Base-by-base conservation (phyloP, 2,113 vertebrate genomes). In the Periophthalmus modestus region DNA sequence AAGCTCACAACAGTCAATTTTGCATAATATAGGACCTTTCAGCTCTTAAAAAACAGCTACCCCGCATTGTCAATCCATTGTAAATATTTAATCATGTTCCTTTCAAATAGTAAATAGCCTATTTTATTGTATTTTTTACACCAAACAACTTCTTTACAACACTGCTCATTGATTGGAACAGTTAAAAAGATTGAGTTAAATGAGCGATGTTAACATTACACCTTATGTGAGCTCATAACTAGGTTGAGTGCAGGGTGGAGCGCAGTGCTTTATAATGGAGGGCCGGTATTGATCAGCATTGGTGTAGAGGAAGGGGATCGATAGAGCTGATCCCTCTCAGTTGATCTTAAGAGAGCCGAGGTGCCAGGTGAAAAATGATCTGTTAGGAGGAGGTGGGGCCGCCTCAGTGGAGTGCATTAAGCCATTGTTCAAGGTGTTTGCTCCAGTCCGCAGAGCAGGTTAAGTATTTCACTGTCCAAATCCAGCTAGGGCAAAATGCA, bases 321-420 rank as follows among this genome's bases (percentile, higher is more conserved):
- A 91, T 89, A 65, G 11, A 73, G 75, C 85, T 88, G 84, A 88
- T 90, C 87, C 82, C 81, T 87, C 72, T 86, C 83, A 83, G 90
- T 86, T 84, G 88, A 87, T 91, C 82, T 90, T 84, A 77, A 82
- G 84, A 90, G 78, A 80, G 79, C 80, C n/a, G 81, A 84, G 85
- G 85, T 89, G 81, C 88, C 86, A 90, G 85, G 86, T 87, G 84
- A 88, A 88, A 91, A 88, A 87, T 87, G 80, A 89, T 92, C 82
- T 83, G 87, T 90, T 89, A 88, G 77, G 72, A 68, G 77, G 79
- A 88, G 82, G 81, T 73, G 77, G 79, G 68, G 75, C 71, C 66
- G 79, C 82, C 65, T 73, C 84, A 50, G 61, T 61, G 77, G 84
- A 89, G 82, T 84, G 87, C 82, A 85, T 84, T 84, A 89, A 89